Base-by-base conservation (phyloP, 2,888 invertebrate genomes). In the Mamestra brassicae region DNA sequence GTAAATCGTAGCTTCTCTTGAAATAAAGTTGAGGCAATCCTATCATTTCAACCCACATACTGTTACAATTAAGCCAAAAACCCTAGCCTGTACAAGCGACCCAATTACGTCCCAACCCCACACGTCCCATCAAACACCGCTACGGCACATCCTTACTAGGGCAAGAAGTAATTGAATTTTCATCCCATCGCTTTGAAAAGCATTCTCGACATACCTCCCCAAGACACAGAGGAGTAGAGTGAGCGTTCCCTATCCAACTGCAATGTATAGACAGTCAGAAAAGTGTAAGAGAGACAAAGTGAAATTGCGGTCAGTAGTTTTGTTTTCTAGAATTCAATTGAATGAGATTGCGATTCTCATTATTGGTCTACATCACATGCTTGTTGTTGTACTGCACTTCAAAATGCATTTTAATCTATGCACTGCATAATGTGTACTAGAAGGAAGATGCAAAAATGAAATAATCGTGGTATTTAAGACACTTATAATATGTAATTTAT, bases 151-250 rank as follows among this genome's bases (percentile, higher is more conserved):
- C 80, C 83, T 45, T 80, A 73, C 63, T 62, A 47, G 75, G 75
- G 8, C 34, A 71, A 62, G 52, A 76, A 55, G 62, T 74, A 74
- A 80, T 80, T 78, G 65, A 85, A 85, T 85, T 85, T 76, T 83
- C 78, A 76, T 76, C 70, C 54, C 74, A 60, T 63, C 65, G 62
- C 70, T 57, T 82, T 78, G 67, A 81, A 85, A 85, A 76, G 85
- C 78, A 85, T 85, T 85, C 81, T 11, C 4, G 1, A 42, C 76
- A 78, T 83, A 63, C 74, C 62, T 17, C 17, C 52, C 3, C 52
- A 0, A 17, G 52, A 52, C 52, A 52, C 17, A 7, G 52, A 52
- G 7, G 7, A 17, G 3, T 52, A 2, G 17, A 52, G 7, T 17
- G 52, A 52, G 52, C 52, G 15, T 50, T 50, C 4, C 50, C 6